Evolutionary conservation across 2,888 invertebrate species (phyloP).

Genomic region (Agrypnus murinus): DNA sequence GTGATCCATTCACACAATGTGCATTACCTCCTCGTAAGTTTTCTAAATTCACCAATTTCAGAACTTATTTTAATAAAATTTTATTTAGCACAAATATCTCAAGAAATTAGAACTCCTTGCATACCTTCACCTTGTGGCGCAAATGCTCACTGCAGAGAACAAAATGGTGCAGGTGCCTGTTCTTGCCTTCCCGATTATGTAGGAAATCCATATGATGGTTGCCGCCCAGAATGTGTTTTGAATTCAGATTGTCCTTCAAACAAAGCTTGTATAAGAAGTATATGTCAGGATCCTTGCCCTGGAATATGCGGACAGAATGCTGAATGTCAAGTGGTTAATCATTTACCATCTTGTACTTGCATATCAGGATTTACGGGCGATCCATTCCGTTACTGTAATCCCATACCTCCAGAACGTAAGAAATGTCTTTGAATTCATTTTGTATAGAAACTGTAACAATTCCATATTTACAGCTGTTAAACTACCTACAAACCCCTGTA

Average conservation of each 20-base stretch:
- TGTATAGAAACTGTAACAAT: slow-evolving; percentile 69
- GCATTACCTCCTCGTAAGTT: slow-evolving; percentile 65
- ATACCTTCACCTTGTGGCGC: slow-evolving; percentile 80
- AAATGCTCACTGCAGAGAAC: slow-evolving; percentile 75
- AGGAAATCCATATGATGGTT: slow-evolving; percentile 78
- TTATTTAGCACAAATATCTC: slow-evolving; percentile 59
- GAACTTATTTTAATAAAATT: slow-evolving; percentile 1
- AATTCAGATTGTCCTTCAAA: slow-evolving; percentile 82
- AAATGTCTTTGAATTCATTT: too few species aligned
- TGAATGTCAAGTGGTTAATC: slow-evolving; percentile 82
- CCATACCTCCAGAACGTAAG: slow-evolving; percentile 61
- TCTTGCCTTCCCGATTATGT: slow-evolving; percentile 76
- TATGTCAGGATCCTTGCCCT: slow-evolving; percentile 83
- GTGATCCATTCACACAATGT: slow-evolving; percentile 82
- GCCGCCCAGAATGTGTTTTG: slow-evolving; percentile 80
- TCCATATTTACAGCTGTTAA: slow-evolving; percentile 72
- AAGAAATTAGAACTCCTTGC: slow-evolving; percentile 74
- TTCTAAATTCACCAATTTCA: not conserved
- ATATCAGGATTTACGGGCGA: slow-evolving; percentile 77
- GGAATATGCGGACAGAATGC: slow-evolving; percentile 84
- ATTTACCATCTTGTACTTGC: slow-evolving; percentile 83
- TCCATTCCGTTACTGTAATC: slow-evolving; percentile 78
- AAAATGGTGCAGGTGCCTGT: slow-evolving; percentile 75
- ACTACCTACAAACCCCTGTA: slow-evolving; percentile 75
- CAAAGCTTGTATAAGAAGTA: slow-evolving; percentile 80